Conservation (phyloP, 1,140 invertebrate genomes). For the Eriocheir sinensis region DNA sequence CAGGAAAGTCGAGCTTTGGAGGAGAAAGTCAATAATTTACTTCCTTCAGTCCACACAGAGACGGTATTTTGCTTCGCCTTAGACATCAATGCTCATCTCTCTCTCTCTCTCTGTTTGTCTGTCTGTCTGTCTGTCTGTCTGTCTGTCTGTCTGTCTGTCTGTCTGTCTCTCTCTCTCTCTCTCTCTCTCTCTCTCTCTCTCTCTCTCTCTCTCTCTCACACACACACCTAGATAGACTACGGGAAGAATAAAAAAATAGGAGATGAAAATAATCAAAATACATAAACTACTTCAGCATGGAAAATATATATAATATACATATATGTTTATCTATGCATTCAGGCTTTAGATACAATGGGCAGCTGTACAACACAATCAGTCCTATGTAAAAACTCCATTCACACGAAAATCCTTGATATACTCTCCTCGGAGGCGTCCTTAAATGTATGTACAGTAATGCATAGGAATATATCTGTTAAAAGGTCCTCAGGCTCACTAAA, state of each 20-base stretch:
- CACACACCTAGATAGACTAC: not conserved
- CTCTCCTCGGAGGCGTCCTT: not conserved
- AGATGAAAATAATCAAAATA: not conserved
- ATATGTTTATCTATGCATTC: not conserved
- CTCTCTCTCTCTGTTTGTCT: too few relatives aligned
- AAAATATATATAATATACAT: constrained; percentile 6
- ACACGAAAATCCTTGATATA: not conserved
- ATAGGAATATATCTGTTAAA: not conserved
- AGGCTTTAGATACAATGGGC: not conserved
- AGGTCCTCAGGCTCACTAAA: not conserved
- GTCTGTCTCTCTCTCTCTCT: too few relatives aligned
- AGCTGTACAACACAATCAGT: constrained; percentile 36
- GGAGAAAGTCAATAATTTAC: too few relatives aligned
- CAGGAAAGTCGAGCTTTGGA: too few relatives aligned
- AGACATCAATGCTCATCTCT: too few relatives aligned
- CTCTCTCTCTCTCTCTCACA: too few relatives aligned
- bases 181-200: too few relatives aligned
- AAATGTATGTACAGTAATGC: not conserved
- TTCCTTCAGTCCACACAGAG: too few relatives aligned
- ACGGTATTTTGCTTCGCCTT: too few relatives aligned
- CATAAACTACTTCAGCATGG: not conserved
- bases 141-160: too few relatives aligned
- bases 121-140: too few relatives aligned
- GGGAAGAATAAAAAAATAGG: not conserved
- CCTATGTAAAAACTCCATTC: not conserved